These are phyloP conservation scores for Pomatorhinus ruficollis DNA, from an alignment of 2,113 vertebrate genomes.

Conservation along the genomic window DNA sequence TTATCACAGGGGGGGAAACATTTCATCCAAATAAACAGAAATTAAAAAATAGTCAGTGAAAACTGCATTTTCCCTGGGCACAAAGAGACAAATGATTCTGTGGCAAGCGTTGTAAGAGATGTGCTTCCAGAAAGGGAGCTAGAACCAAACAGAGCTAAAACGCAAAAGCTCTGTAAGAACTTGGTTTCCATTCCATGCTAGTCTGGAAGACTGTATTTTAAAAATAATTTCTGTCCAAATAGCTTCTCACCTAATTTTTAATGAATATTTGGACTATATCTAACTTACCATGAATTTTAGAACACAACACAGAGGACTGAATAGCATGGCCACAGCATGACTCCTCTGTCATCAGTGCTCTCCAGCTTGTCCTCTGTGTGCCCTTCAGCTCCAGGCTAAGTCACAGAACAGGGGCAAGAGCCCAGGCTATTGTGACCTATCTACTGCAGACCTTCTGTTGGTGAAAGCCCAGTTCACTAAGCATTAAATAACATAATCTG, in stretches of 20 bases:
- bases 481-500: not conserved
- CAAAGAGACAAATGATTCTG: not conserved
- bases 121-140: not conserved
- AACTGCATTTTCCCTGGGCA: not conserved
- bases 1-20: not conserved
- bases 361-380: not conserved
- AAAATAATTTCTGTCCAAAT: not conserved
- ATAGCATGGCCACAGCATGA: not conserved
- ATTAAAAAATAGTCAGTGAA: not conserved
- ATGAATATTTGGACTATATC: not conserved
- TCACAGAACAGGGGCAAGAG: not conserved
- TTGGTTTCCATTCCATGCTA: not conserved
- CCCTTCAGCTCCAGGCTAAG: not conserved
- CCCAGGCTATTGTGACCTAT: not conserved
- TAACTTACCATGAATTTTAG: not conserved
- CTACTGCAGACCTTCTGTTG: not conserved
- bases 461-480: not conserved
- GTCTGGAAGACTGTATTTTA: not conserved
- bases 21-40: not conserved
- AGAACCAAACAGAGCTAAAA: not conserved
- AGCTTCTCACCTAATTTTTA: not conserved
- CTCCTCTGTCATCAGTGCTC: not conserved
- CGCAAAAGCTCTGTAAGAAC: not conserved
- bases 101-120: not conserved
- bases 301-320: not conserved